Evolutionary conservation across 2,888 invertebrate species (phyloP).

Genomic region (Julus scandinavius): DNA sequence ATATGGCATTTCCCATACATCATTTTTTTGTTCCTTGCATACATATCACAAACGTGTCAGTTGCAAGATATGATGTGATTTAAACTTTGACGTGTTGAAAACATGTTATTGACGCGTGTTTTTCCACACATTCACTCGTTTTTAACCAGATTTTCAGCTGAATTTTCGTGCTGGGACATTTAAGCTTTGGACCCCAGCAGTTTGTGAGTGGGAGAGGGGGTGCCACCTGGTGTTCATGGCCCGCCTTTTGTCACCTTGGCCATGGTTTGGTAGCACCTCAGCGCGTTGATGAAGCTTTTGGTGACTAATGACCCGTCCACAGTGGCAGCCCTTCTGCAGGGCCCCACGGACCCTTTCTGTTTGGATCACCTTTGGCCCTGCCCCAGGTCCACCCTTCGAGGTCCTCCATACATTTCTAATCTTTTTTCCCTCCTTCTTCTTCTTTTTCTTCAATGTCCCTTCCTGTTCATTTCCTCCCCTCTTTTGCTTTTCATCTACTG

Average conservation of each 20-base stretch:
- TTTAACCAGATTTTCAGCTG: no score
- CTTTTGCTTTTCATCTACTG: slow-evolving; percentile 15
- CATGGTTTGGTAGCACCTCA: neutral
- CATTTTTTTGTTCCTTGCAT: no score
- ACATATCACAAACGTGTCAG: no score
- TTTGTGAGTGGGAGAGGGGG: neutral
- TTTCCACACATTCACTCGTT: no score
- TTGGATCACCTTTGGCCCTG: neutral
- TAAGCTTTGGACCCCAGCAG: no score
- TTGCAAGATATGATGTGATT: no score
- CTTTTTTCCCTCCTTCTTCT: neutral
- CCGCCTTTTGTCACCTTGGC: slow-evolving; percentile 8
- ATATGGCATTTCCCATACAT: no score
- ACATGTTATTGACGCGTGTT: no score
- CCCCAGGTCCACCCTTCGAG: neutral
- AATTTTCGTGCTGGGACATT: no score
- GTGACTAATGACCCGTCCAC: neutral
- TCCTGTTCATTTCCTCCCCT: neutral
- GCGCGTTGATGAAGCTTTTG: neutral
- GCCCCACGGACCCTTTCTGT: neutral
- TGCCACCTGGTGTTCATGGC: neutral
- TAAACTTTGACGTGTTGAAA: no score
- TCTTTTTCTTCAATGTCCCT: neutral
- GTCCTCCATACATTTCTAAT: slow-evolving; percentile 7
- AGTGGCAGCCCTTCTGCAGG: neutral